phyloP scores from a whole-genome alignment of 2,888 invertebrate genomes.

The Melanostoma mellinum region DNA sequence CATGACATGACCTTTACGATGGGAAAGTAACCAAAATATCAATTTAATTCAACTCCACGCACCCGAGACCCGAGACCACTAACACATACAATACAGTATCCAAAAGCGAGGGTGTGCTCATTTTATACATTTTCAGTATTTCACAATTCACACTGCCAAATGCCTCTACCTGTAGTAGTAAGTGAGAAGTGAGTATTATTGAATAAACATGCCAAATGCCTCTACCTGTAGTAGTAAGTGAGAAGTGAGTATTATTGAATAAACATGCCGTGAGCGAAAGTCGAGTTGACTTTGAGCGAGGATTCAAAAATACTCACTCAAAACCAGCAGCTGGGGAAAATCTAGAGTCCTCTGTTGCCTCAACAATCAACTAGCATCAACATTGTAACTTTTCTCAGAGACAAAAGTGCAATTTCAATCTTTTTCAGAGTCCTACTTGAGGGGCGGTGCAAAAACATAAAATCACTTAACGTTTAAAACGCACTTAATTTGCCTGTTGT shows the following conservation, averaged over 20 bases:
- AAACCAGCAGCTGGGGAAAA: not conserved
- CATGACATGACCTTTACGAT: constrained; percentile 73
- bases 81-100: constrained; percentile 2
- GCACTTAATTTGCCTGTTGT: constrained; percentile 6
- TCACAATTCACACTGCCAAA: no score
- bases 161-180: no score
- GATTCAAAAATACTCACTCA: constrained; percentile 19
- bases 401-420: constrained; percentile 6
- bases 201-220: not conserved
- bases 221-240: no score
- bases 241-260: not conserved
- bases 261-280: constrained; percentile 3
- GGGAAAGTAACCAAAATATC: constrained; percentile 67
- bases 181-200: not conserved
- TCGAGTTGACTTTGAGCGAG: not conserved
- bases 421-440: constrained; percentile 11
- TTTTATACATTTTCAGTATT: not conserved
- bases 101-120: constrained; percentile 37
- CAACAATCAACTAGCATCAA: constrained; percentile 1
- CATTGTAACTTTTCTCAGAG: not conserved
- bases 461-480: not conserved
- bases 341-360: constrained; percentile 13
- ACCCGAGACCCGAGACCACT: not conserved
- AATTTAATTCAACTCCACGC: constrained; percentile 65
- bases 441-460: constrained; percentile 8